Percentiles rank a stretch among this genome's conserved stretches.
Conservation (phyloP, 1,140 invertebrate genomes). For the Habropoda laboriosa region DNA sequence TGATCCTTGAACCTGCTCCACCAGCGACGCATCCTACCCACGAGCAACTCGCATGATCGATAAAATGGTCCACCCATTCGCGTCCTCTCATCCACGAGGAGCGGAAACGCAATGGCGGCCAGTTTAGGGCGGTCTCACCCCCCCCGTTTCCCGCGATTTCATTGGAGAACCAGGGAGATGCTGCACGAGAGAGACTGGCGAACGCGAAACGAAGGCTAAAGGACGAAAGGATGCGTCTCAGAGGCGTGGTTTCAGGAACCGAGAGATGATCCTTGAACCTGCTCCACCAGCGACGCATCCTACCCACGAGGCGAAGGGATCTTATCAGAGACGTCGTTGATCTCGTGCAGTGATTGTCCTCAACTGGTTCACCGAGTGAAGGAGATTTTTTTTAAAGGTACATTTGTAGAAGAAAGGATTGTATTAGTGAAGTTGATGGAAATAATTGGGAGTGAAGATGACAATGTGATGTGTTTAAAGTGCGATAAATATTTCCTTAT, state of each 20-base stretch:
- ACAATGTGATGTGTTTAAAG: not conserved
- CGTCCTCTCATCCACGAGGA: not conserved
- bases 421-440: not conserved
- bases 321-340: slow-evolving; percentile 72
- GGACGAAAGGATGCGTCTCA: not conserved
- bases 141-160: slow-evolving; percentile 12
- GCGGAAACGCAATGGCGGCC: slow-evolving; percentile 65
- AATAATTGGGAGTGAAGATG: not conserved
- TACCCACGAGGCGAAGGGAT: slow-evolving; percentile 56
- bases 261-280: slow-evolving; percentile 4
- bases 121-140: slow-evolving; percentile 52
- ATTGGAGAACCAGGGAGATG: slow-evolving; percentile 64
- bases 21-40: slow-evolving; percentile 45
- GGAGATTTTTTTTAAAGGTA: not conserved
- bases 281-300: slow-evolving; percentile 43
- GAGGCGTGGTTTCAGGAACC: slow-evolving; percentile 47
- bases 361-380: not conserved
- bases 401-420: not conserved
- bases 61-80: slow-evolving; percentile 53
- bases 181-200: slow-evolving; percentile 37
- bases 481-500: too few relatives aligned
- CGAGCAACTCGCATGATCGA: slow-evolving; percentile 47
- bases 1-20: slow-evolving; percentile 3
- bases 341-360: slow-evolving; percentile 43
- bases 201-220: slow-evolving; percentile 7